These are phyloP conservation scores for Anoplopoma fimbria DNA, from an alignment of 2,113 vertebrate genomes.

Conservation along the genomic window DNA sequence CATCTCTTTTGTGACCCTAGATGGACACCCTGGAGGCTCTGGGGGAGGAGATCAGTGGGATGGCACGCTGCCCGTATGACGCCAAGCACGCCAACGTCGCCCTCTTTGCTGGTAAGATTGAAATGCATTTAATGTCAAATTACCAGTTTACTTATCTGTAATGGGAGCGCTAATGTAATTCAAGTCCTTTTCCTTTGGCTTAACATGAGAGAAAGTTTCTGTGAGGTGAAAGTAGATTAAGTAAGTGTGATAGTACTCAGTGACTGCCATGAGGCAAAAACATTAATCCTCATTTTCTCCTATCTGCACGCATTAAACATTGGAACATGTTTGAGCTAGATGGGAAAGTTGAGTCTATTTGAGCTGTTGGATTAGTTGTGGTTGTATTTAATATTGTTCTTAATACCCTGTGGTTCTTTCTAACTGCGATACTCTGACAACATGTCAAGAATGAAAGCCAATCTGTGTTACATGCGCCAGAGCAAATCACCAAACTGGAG, in stretches of 20 bases:
- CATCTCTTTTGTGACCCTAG: constrained; percentile 79
- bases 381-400: constrained; percentile 68
- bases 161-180: neutral
- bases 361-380: constrained; percentile 61
- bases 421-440: constrained; percentile 53
- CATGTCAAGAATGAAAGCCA: constrained; percentile 53
- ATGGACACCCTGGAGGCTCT: constrained; percentile 92
- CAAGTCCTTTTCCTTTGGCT: neutral
- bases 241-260: constrained; percentile 32
- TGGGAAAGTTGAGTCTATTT: constrained; percentile 63
- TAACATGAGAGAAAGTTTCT: neutral
- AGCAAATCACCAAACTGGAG: constrained; percentile 31
- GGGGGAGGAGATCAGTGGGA: constrained; percentile 97
- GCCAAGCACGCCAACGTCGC: constrained; percentile 98
- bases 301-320: constrained; percentile 49
- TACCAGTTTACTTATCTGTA: neutral
- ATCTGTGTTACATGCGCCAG: constrained; percentile 24
- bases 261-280: constrained; percentile 48
- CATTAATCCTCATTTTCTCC: constrained; percentile 59
- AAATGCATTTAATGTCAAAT: neutral
- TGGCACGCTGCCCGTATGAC: constrained; percentile 98
- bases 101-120: constrained; percentile 92
- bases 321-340: constrained; percentile 49
- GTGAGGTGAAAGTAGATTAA: constrained; percentile 23
- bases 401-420: constrained; percentile 65